Percentiles rank a stretch among this genome's conserved stretches.
phyloP scores from a whole-genome alignment of 2,113 vertebrate genomes.

The Rissa tridactyla region DNA sequence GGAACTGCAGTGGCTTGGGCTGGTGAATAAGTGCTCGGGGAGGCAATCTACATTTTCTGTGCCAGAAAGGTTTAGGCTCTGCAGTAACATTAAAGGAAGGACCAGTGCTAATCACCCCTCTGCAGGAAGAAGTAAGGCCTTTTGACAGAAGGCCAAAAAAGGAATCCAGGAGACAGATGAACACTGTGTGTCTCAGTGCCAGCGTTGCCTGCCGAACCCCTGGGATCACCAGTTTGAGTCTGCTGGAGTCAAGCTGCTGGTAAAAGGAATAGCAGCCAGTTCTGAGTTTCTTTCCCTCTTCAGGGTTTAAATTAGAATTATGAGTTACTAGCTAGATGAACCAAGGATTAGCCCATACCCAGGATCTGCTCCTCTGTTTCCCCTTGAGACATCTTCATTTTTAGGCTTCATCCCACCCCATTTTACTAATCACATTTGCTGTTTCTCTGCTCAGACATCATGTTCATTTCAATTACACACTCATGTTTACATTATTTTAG shows the following conservation, averaged over 20 bases:
- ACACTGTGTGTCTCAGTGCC: neutral
- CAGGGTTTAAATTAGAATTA: neutral
- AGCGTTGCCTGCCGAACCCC: neutral
- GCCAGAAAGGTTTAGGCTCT: neutral
- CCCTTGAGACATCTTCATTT: neutral
- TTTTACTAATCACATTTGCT: neutral
- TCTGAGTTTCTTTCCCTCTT: neutral
- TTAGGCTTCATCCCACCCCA: neutral
- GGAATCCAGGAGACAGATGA: neutral
- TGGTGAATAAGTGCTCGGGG: neutral
- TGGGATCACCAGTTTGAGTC: neutral
- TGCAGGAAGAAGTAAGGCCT: neutral
- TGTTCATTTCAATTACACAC: neutral
- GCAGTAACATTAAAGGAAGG: neutral
- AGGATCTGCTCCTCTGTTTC: neutral
- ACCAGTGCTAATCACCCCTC: neutral
- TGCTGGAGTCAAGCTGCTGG: neutral
- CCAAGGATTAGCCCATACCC: neutral
- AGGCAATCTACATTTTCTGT: neutral
- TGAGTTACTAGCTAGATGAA: neutral
- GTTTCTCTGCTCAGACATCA: neutral
- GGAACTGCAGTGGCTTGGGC: neutral
- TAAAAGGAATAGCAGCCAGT: neutral
- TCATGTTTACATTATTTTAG: neutral
- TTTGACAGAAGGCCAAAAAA: neutral